phyloP scores from a whole-genome alignment of 2,113 vertebrate species.

The Mungos mungo region DNA sequence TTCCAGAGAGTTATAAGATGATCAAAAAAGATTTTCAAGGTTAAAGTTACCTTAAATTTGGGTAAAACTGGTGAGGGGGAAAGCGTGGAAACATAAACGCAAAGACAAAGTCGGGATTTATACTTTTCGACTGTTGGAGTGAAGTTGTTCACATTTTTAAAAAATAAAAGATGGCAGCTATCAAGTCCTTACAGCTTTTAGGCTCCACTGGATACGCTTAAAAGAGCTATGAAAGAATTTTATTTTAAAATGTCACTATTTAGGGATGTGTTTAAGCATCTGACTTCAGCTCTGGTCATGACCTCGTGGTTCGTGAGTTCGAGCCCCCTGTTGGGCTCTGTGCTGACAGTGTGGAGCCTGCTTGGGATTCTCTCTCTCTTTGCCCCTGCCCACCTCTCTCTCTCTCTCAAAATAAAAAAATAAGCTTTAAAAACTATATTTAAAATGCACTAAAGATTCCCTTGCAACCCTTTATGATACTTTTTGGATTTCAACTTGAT shows the following conservation, averaged over 20 bases:
- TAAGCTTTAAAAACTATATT: background rate
- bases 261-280: background rate
- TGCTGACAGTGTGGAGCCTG: no score
- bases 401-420: no score
- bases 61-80: background rate
- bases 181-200: background rate
- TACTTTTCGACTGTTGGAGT: background rate
- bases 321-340: no score
- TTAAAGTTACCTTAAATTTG: background rate
- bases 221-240: background rate
- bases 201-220: background rate
- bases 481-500: background rate
- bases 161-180: background rate
- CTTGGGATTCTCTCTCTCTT: no score
- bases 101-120: background rate
- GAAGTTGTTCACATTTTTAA: background rate
- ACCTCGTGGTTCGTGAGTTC: no score
- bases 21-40: background rate
- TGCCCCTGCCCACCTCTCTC: no score
- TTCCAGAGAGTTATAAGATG: background rate
- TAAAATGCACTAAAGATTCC: background rate
- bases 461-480: background rate
- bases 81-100: background rate
- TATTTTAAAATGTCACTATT: background rate
- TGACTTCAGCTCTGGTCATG: no score